Percentiles rank a stretch among this genome's conserved stretches.
These are phyloP conservation scores for Tinamus guttatus DNA, from an alignment of 2,113 vertebrate genomes.

Conservation along the genomic window DNA sequence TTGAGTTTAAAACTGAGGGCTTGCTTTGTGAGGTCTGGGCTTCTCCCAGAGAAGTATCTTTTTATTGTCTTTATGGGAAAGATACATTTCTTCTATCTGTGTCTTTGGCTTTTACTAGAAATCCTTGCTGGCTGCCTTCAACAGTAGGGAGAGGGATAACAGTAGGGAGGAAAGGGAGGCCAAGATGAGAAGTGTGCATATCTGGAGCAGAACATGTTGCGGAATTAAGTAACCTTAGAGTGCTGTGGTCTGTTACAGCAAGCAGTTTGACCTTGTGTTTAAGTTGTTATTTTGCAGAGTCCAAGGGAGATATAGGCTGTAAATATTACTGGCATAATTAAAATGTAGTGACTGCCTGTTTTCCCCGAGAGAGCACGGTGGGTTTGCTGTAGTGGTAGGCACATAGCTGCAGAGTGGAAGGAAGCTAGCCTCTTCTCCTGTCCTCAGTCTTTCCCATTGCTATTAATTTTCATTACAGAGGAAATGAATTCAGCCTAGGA, in stretches of 20 bases:
- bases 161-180: neutral
- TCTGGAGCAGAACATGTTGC: neutral
- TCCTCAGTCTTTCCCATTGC: neutral
- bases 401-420: neutral
- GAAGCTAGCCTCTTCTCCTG: neutral
- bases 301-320: neutral
- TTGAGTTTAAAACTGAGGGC: neutral
- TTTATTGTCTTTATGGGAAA: neutral
- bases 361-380: neutral
- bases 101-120: neutral
- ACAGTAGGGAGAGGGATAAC: neutral
- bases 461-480: conserved; percentile 41
- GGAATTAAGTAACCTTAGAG: neutral
- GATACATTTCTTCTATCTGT: neutral
- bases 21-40: neutral
- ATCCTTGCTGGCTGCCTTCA: neutral
- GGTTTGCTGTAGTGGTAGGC: neutral
- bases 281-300: neutral
- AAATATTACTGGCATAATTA: neutral
- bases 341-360: neutral
- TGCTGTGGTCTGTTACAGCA: rapidly evolving
- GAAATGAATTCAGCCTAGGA: conserved; percentile 9
- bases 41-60: conserved; percentile 5
- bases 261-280: neutral
- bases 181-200: neutral